These are phyloP conservation scores for Goniozus legneri DNA, from an alignment of 1,140 invertebrate genomes.

Conservation along the genomic window DNA sequence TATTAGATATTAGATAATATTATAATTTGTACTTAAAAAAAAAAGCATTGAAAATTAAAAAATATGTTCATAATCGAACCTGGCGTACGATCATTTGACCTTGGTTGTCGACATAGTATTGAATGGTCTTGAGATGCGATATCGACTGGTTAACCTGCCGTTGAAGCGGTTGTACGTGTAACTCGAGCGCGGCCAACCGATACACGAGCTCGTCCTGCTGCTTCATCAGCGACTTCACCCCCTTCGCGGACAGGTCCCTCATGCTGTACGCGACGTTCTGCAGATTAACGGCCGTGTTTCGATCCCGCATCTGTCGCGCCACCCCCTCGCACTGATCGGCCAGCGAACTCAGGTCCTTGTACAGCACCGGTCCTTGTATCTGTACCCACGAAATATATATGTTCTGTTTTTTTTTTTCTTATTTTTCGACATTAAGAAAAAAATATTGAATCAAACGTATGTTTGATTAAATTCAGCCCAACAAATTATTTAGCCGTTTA, in stretches of 20 bases:
- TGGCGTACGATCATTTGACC: conserved; percentile 67
- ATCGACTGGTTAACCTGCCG: conserved; percentile 69
- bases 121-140: conserved; percentile 68
- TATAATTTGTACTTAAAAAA: no score
- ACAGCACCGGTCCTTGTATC: conserved; percentile 63
- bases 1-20: no score
- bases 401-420: no score
- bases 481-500: no score
- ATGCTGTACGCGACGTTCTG: conserved; percentile 63
- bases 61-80: conserved; percentile 43
- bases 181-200: conserved; percentile 69
- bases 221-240: conserved; percentile 67
- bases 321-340: conserved; percentile 72
- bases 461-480: no score
- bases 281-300: conserved; percentile 63
- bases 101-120: conserved; percentile 71
- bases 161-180: conserved; percentile 66
- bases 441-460: no score
- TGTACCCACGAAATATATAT: no score
- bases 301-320: conserved; percentile 66
- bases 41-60: not conserved
- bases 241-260: conserved; percentile 59
- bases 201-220: conserved; percentile 69
- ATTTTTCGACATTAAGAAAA: no score
- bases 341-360: conserved; percentile 68